Conservation (phyloP, 2,888 invertebrate species). For the Caenorhabditis sp. region DNA sequence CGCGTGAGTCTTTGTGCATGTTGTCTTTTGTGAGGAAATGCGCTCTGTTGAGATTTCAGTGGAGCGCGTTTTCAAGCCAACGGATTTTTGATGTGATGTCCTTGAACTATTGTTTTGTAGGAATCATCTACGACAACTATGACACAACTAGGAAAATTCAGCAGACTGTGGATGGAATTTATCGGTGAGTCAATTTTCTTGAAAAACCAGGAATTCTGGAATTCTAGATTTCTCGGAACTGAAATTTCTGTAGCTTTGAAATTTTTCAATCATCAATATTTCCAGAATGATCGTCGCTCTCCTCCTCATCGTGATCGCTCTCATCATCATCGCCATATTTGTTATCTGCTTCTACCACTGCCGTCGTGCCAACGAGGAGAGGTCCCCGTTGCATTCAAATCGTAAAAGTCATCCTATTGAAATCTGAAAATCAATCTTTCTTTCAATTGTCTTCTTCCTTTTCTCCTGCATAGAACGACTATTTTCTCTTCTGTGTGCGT, state of each 20-base stretch:
- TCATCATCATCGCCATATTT: slow-evolving; percentile 59
- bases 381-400: slow-evolving; percentile 70
- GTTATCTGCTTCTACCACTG: slow-evolving; percentile 71
- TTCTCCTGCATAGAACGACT: slow-evolving; percentile 26
- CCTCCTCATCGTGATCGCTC: slow-evolving; percentile 67
- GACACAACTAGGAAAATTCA: slow-evolving; percentile 72
- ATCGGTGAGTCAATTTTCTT: slow-evolving; percentile 45
- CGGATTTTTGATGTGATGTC: neutral
- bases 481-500: neutral
- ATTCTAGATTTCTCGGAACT: neutral
- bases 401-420: slow-evolving; percentile 73
- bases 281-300: slow-evolving; percentile 67
- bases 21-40: slow-evolving; percentile 6
- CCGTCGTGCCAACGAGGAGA: slow-evolving; percentile 66
- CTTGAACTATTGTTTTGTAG: slow-evolving; percentile 50
- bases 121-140: slow-evolving; percentile 74
- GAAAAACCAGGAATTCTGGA: too few species aligned
- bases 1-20: slow-evolving; percentile 28
- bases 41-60: too few species aligned
- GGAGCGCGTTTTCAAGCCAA: neutral
- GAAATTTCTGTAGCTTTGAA: neutral
- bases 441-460: neutral
- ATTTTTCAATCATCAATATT: neutral
- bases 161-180: slow-evolving; percentile 70
- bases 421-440: slow-evolving; percentile 53